These are phyloP conservation scores for Ormyrus rosae DNA, from an alignment of 2,888 invertebrate genomes.

Conservation along the genomic window DNA sequence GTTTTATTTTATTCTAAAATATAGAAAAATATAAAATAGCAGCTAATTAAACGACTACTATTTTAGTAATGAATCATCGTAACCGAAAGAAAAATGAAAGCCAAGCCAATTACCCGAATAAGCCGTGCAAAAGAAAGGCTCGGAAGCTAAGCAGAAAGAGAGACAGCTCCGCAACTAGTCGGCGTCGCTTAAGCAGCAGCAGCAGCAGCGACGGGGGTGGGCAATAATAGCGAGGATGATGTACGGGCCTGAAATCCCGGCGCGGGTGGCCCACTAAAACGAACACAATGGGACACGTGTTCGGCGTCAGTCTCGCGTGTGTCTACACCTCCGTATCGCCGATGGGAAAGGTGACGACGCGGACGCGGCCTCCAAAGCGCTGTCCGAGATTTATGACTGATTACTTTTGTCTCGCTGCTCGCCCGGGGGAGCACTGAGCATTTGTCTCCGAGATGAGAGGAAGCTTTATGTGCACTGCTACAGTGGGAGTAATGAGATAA, in stretches of 20 bases:
- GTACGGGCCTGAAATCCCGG: conserved; percentile 55
- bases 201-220: conserved; percentile 61
- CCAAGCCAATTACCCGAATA: neutral
- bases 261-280: conserved; percentile 47
- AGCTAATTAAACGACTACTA: too few species aligned
- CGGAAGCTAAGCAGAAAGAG: conserved; percentile 34
- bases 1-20: too few species aligned
- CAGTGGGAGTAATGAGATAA: conserved; percentile 19
- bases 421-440: conserved; percentile 9
- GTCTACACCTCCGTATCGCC: conserved; percentile 16
- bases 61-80: too few species aligned
- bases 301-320: conserved; percentile 61
- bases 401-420: conserved; percentile 44
- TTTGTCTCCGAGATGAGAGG: conserved; percentile 35
- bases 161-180: neutral
- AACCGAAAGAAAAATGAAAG: too few species aligned
- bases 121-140: neutral
- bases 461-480: neutral
- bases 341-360: conserved; percentile 30
- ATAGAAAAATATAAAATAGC: too few species aligned
- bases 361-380: conserved; percentile 16
- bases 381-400: conserved; percentile 51
- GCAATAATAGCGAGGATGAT: conserved; percentile 69
- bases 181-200: conserved; percentile 16
- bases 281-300: conserved; percentile 69